Conservation (phyloP, 2,888 invertebrate genomes). For the Drosophila quasianomalipes region DNA sequence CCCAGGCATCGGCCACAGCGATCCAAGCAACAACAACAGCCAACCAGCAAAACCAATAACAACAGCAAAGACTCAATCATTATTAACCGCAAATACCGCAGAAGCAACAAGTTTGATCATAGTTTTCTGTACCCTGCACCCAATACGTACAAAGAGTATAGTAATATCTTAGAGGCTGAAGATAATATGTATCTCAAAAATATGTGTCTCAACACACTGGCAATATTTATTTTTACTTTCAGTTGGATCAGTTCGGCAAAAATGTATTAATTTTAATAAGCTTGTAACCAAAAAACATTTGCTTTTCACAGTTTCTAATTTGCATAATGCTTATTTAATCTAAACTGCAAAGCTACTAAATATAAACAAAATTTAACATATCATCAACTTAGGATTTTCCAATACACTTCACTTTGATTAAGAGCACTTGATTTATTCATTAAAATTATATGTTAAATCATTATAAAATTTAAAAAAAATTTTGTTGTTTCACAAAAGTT, state of each 20-base stretch:
- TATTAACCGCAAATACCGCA: constrained; percentile 51
- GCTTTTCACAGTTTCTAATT: background rate
- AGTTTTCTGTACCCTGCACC: constrained; percentile 10
- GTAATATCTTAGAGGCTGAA: background rate
- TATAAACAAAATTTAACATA: background rate
- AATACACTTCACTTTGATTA: too few species aligned
- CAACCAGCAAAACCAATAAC: constrained; percentile 13
- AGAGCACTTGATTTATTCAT: too few species aligned
- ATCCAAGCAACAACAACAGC: constrained; percentile 17
- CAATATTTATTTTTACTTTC: background rate
- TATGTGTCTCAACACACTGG: background rate
- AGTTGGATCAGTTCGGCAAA: background rate
- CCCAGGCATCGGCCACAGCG: constrained; percentile 22
- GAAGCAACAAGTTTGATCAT: constrained; percentile 47
- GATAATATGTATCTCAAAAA: background rate
- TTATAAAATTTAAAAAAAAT: too few species aligned
- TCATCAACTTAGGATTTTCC: too few species aligned
- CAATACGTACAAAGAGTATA: constrained; percentile 5
- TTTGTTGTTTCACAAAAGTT: too few species aligned
- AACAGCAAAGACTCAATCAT: constrained; percentile 50
- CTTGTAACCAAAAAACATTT: background rate
- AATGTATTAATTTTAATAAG: background rate
- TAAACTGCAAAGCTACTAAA: background rate
- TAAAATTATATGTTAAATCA: too few species aligned
- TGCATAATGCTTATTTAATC: background rate